Conservation (phyloP, 2,113 vertebrate genomes). For the Ceratotherium simum region DNA sequence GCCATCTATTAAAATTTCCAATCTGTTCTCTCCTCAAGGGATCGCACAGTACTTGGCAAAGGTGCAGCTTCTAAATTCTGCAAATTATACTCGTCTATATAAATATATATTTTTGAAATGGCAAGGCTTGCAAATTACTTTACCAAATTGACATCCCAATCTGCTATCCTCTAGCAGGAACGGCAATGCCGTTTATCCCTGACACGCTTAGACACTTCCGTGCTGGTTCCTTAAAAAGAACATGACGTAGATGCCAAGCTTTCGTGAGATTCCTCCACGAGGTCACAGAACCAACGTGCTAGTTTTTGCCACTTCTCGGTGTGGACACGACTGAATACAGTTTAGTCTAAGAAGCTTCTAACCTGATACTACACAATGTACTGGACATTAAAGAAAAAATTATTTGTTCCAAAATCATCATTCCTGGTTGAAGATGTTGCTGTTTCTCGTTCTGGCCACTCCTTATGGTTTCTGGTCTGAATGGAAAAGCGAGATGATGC, state of each 20-base stretch:
- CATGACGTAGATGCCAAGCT: neutral
- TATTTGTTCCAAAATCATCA: neutral
- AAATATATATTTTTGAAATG: slow-evolving; percentile 78
- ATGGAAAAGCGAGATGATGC: neutral
- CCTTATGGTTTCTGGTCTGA: neutral
- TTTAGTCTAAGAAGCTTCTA: neutral
- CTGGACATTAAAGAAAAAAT: neutral
- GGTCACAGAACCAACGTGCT: slow-evolving; percentile 10
- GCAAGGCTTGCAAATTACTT: slow-evolving; percentile 79
- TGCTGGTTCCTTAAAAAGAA: slow-evolving; percentile 70
- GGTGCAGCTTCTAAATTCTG: slow-evolving; percentile 79
- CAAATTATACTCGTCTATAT: slow-evolving; percentile 77
- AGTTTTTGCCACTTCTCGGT: slow-evolving; percentile 65
- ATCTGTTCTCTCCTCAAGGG: slow-evolving; percentile 88
- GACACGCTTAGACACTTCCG: slow-evolving; percentile 26
- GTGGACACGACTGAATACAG: slow-evolving; percentile 57
- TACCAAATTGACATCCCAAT: slow-evolving; percentile 70
- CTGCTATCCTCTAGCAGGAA: slow-evolving; percentile 42
- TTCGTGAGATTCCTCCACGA: slow-evolving; percentile 47
- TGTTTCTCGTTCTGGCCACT: slow-evolving; percentile 11
- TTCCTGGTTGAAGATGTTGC: neutral
- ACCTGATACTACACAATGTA: neutral
- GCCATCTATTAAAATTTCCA: slow-evolving; percentile 88
- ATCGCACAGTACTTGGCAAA: slow-evolving; percentile 84
- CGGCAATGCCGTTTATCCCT: neutral